These are phyloP conservation scores for Hermetia illucens DNA, from an alignment of 1,140 invertebrate genomes.

Conservation along the genomic window DNA sequence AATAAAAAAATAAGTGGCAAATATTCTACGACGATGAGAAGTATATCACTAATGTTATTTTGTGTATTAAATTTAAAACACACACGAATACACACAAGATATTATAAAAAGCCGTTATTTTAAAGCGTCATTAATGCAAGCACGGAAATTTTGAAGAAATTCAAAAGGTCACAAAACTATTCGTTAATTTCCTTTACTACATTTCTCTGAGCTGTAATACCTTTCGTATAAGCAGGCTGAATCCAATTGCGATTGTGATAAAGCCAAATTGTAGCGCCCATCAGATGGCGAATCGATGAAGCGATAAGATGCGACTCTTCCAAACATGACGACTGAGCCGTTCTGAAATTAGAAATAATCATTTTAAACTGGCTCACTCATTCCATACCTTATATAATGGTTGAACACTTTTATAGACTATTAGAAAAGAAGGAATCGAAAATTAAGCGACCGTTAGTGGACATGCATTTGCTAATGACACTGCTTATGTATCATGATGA, in stretches of 20 bases:
- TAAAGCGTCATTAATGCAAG: neutral
- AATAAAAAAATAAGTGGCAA: constrained; percentile 5
- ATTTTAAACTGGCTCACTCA: neutral
- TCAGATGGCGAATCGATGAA: constrained; percentile 85
- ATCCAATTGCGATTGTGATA: constrained; percentile 51
- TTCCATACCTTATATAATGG: too few species aligned
- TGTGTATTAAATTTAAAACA: neutral
- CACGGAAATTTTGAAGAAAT: neutral
- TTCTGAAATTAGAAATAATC: constrained; percentile 36
- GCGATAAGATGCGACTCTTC: constrained; percentile 79
- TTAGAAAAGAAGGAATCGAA: too few species aligned
- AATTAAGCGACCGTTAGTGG: too few species aligned
- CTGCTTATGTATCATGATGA: too few species aligned
- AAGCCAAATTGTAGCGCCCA: constrained; percentile 51
- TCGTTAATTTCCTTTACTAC: constrained; percentile 4
- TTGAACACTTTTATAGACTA: too few species aligned
- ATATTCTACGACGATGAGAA: constrained; percentile 7
- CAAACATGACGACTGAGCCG: constrained; percentile 77
- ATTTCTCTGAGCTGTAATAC: constrained; percentile 28
- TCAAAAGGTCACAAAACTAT: neutral
- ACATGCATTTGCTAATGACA: too few species aligned
- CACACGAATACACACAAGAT: neutral
- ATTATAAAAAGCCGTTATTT: neutral
- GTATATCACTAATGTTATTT: neutral
- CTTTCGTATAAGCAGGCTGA: constrained; percentile 65